phyloP scores from a whole-genome alignment of 2,888 invertebrate species.

The Archips xylosteana region DNA sequence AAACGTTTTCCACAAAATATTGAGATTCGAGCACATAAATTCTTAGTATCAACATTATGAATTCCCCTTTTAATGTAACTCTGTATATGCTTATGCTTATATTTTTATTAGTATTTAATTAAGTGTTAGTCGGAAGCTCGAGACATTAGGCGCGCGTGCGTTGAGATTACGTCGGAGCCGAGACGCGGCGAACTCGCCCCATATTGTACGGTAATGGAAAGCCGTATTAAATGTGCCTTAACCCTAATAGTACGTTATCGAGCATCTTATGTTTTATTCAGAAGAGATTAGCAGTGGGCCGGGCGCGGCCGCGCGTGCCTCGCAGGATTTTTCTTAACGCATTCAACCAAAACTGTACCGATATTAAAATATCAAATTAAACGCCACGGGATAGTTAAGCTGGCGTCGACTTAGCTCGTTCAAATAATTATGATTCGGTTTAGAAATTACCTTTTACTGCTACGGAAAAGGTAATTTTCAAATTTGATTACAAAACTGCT shows the following conservation, averaged over 20 bases:
- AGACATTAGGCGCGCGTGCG: constrained; percentile 66
- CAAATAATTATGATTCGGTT: constrained; percentile 3
- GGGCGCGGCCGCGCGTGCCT: constrained; percentile 62
- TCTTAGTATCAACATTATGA: constrained; percentile 49
- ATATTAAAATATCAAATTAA: constrained; percentile 57
- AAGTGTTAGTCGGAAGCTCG: constrained; percentile 63
- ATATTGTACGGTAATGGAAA: constrained; percentile 74
- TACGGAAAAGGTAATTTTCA: constrained; percentile 12
- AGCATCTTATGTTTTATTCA: constrained; percentile 83
- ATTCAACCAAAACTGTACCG: constrained; percentile 63
- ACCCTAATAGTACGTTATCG: constrained; percentile 80
- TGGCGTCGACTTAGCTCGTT: background rate
- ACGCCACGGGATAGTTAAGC: constrained; percentile 52
- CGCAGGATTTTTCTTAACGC: constrained; percentile 70
- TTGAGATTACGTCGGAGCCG: constrained; percentile 61
- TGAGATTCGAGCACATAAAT: constrained; percentile 48
- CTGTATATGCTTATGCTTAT: constrained; percentile 44
- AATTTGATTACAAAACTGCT: constrained; percentile 24
- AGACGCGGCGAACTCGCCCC: constrained; percentile 51
- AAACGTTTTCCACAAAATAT: constrained; percentile 46
- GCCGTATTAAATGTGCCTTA: constrained; percentile 76
- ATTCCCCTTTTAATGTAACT: constrained; percentile 56
- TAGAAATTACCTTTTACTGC: constrained; percentile 17
- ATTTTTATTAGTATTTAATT: constrained; percentile 78
- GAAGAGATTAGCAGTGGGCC: constrained; percentile 72